phyloP scores from a whole-genome alignment of 2,113 vertebrate genomes.

The Emydura subglobosa region DNA sequence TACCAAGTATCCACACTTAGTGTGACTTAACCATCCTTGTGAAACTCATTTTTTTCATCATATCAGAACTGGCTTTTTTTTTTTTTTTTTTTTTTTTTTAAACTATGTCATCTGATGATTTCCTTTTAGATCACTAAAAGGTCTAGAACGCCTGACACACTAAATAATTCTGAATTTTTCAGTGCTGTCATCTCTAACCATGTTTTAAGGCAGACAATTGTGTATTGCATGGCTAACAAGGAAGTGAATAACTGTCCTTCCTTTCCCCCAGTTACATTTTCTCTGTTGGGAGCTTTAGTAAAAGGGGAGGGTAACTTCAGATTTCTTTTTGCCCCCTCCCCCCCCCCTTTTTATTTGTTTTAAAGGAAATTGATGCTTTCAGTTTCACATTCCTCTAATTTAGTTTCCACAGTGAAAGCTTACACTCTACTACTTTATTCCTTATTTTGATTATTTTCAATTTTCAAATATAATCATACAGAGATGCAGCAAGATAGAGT shows the following conservation, averaged over 20 bases:
- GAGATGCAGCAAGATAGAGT: background rate
- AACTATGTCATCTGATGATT: too few relatives aligned
- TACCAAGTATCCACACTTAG: background rate
- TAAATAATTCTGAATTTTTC: background rate
- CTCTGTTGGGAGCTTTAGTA: background rate
- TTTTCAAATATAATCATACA: background rate
- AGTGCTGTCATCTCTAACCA: background rate
- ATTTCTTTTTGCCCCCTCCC: background rate
- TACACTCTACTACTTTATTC: background rate
- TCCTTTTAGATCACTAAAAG: too few relatives aligned
- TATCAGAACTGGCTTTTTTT: background rate
- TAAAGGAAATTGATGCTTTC: background rate
- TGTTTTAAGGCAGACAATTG: background rate
- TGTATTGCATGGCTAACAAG: background rate
- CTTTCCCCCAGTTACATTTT: background rate
- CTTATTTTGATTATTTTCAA: background rate
- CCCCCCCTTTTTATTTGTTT: background rate
- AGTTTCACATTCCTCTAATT: background rate
- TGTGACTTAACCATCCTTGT: background rate
- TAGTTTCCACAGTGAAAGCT: background rate
- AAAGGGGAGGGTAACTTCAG: background rate
- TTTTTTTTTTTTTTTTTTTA: too few relatives aligned
- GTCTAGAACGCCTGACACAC: too few relatives aligned
- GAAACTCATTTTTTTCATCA: background rate
- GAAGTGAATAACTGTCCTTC: background rate